phyloP scores from a whole-genome alignment of 1,140 invertebrate species.

The Asbolus verrucosus region DNA sequence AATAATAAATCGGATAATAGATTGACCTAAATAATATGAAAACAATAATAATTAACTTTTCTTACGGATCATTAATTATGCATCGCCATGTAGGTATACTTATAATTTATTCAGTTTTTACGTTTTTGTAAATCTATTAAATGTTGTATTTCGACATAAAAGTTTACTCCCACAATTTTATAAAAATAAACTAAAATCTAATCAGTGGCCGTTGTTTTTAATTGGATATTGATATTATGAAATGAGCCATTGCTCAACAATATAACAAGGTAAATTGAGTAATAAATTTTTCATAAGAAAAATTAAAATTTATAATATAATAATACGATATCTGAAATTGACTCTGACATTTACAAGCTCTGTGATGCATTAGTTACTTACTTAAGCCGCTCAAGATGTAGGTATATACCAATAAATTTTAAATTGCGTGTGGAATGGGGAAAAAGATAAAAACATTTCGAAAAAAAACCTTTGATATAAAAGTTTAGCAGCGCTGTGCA shows the following conservation, averaged over 20 bases:
- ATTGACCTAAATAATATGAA: conserved; percentile 15
- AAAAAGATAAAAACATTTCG: not conserved
- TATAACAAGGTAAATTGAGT: not conserved
- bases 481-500: too few relatives aligned
- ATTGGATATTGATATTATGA: conserved; percentile 41
- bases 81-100: conserved; percentile 16
- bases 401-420: too few relatives aligned
- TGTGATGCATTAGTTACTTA: not conserved
- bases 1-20: too few relatives aligned
- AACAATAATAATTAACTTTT: conserved; percentile 19
- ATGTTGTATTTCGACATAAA: conserved; percentile 1
- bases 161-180: conserved; percentile 28
- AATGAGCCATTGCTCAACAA: conserved; percentile 23
- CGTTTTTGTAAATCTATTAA: conserved; percentile 25
- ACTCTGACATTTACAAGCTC: not conserved
- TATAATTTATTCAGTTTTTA: conserved; percentile 24
- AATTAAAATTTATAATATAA: conserved; percentile 8
- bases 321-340: not conserved
- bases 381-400: not conserved
- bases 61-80: conserved; percentile 13
- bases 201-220: conserved; percentile 25
- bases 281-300: conserved; percentile 18
- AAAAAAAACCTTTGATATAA: not conserved
- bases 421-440: too few relatives aligned
- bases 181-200: conserved; percentile 33